Evolutionary conservation across 2,888 invertebrate species (phyloP), one percentile per base, ranked within the genome.

Genomic region (Drosophila greeni): DNA sequence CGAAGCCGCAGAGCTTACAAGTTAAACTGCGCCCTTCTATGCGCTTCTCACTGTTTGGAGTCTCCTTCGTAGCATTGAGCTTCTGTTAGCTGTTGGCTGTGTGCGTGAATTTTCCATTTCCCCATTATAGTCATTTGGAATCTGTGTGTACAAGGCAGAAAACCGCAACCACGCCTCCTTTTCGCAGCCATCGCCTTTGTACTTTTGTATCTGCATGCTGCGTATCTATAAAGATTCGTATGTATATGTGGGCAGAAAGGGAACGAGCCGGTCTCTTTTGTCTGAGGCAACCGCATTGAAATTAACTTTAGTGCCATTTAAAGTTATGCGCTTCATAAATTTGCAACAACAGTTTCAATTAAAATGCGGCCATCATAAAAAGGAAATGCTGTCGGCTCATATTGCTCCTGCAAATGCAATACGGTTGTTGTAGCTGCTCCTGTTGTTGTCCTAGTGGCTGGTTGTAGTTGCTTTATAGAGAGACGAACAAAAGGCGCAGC

Each of bases 281-380:
- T 65, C 71, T 70, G 67, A 76, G 74, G 84, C 79, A 78, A 82
- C 79, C 79, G 73, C 79, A 80, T 84, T 80, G 82, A 80, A 80
- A 80, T 80, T 80, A 80, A 80, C 79, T 80, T 80, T 80, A 84
- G 79, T 84, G 79, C 84, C 79, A 80, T 80, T 80, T 80, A 84
- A 80, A 80, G 79, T 80, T 84, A 80, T 84, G 79, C 79, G 79
- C 79, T 80, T 84, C 79, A 80, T 80, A 80, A 80, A 80, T 80
- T 67, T 80, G 84, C 80, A 73, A 80, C 82, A 80, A 80, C 79
- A 82, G 79, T 80, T 80, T 80, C 79, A 80, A 80, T 80, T 80
- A 82, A 84, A 80, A 80, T 80, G 79, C 79, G 73, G 79, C 84
- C 82, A 79, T 84, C 79, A 84, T 80, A 82, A 80, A 80, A 84